Evolutionary conservation across 2,888 invertebrate genomes (phyloP), one percentile per base, ranked within the genome.

Genomic region (Drosophila mulleri): DNA sequence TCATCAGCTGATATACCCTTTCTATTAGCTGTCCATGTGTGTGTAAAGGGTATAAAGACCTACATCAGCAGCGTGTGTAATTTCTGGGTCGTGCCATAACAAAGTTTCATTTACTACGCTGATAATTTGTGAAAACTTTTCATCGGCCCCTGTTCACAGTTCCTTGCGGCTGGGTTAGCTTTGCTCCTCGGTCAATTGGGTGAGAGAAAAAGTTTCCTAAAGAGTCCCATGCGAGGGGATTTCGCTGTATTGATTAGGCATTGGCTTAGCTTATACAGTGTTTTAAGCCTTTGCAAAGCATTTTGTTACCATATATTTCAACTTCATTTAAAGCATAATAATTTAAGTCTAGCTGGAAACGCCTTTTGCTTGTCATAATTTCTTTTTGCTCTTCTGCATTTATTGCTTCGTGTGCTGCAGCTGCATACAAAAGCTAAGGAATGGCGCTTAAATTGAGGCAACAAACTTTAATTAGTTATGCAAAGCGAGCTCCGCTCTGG

Each of bases 401-500:
- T 72, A 52, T 60, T 64, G 53, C 67, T 60, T 18, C 59, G 41
- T 62, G 29, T 42, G 53, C 52, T 39, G 39, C 18, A 48, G 48
- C 47, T 59, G 63, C 71, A 59, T 52, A 54, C 63, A 67, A 75
- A 66, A 72, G 71, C 72, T 64, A 64, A 74, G 75, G 82, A 85
- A 82, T 78, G 67, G 68, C 67, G 72, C 84, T 72, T 76, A 74
- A 86, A 78, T 70, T 74, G 72, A 75, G 77, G 65, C 71, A 81
- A 73, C 78, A 79, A 88, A 88, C 82, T 88, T 86, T 86, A 86
- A 86, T 86, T 88, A 86, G 85, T 67, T 86, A 86, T 88, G 87
- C 87, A 83, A 88, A 85, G 68, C 78, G 74, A 72, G 57, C 69
- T 74, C 72, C 64, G 77, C 73, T 65, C 66, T 67, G 78, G 84